A percentile compares a stretch with the other conserved stretches of the same genome.
Evolutionary conservation across 2,797 vertebrate species (phyloP).

Genomic region (Ciconia nigra): DNA sequence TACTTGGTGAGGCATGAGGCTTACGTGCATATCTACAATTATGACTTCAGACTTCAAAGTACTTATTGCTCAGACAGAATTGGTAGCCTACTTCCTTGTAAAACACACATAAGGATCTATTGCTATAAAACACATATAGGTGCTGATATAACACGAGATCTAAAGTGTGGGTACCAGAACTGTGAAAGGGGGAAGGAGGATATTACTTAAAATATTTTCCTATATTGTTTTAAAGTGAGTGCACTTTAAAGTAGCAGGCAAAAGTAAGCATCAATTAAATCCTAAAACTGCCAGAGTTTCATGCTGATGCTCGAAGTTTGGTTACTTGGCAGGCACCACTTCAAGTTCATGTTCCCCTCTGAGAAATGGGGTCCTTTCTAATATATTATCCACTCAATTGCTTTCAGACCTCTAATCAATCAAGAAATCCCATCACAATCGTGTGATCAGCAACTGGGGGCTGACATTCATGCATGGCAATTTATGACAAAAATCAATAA

Average conservation of each 20-base stretch:
- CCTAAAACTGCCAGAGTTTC: background rate
- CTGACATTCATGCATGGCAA: background rate
- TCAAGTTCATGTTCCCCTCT: background rate
- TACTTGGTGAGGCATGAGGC: slow-evolving; percentile 64
- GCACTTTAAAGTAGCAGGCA: background rate
- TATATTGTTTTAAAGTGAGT: background rate
- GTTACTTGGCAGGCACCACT: background rate
- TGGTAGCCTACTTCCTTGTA: slow-evolving; percentile 11
- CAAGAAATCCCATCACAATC: background rate
- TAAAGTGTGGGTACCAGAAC: background rate
- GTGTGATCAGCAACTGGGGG: background rate
- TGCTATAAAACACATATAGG: background rate
- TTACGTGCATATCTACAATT: slow-evolving; percentile 17
- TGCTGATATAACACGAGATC: background rate
- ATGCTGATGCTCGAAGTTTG: background rate
- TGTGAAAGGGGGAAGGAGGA: background rate
- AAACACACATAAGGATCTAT: background rate
- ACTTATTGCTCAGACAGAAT: slow-evolving; percentile 62
- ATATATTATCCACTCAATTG: background rate
- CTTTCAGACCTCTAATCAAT: background rate
- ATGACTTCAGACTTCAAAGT: slow-evolving; percentile 59
- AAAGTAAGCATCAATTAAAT: background rate
- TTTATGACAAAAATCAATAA: background rate
- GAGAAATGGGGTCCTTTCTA: background rate
- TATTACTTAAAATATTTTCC: background rate